phyloP scores from a whole-genome alignment of 2,888 invertebrate genomes.

The Nymphalis polychloros region DNA sequence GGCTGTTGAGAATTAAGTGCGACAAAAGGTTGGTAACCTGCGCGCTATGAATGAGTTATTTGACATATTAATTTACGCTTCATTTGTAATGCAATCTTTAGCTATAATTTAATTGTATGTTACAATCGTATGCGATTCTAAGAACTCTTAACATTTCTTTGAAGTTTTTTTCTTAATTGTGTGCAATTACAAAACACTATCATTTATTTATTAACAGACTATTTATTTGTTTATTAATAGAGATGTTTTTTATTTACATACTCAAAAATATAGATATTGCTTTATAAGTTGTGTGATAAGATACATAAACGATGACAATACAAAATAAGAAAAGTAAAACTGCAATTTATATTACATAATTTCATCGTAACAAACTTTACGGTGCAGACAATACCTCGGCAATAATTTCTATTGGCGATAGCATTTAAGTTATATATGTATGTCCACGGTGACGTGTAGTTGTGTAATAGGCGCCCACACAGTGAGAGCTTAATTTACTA shows the following conservation, averaged over 20 bases:
- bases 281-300: too few relatives aligned
- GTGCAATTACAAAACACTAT: too few relatives aligned
- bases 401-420: slow-evolving; percentile 25
- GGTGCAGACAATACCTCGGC: slow-evolving; percentile 13
- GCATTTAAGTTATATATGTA: background rate
- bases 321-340: background rate
- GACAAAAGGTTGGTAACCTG: background rate
- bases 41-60: too few relatives aligned
- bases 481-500: slow-evolving; percentile 1
- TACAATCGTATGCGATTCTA: too few relatives aligned
- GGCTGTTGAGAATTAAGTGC: background rate
- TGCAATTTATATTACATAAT: slow-evolving; percentile 18
- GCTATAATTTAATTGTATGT: too few relatives aligned
- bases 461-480: slow-evolving; percentile 16
- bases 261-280: too few relatives aligned
- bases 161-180: too few relatives aligned
- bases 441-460: background rate
- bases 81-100: background rate
- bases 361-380: slow-evolving; percentile 10
- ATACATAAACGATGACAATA: background rate
- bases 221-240: too few relatives aligned
- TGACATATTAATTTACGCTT: too few relatives aligned
- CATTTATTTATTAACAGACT: too few relatives aligned
- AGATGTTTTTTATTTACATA: too few relatives aligned
- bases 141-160: too few relatives aligned